phyloP scores from a whole-genome alignment of 2,888 invertebrate genomes.

The Gastracanthus pulcherrimus region DNA sequence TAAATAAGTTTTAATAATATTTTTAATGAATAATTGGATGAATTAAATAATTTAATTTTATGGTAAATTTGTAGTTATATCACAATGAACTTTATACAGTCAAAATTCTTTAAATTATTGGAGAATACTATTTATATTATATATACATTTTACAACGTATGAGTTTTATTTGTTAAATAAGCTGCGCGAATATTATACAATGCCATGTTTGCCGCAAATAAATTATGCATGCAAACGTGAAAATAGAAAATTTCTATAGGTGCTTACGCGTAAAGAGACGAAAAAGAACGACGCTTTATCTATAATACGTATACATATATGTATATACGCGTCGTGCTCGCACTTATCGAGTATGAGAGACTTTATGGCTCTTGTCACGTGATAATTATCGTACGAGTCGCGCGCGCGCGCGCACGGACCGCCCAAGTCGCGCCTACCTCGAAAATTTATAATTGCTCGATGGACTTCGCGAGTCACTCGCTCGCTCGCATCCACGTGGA shows the following conservation, averaged over 20 bases:
- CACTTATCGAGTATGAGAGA: constrained; percentile 40
- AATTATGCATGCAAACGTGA: constrained; percentile 63
- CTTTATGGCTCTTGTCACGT: constrained; percentile 66
- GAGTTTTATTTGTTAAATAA: no score
- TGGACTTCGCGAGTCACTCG: constrained; percentile 11
- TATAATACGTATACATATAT: not conserved
- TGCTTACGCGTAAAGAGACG: constrained; percentile 13
- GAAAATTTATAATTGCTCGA: constrained; percentile 36
- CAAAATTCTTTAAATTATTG: no score
- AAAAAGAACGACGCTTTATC: constrained; percentile 29
- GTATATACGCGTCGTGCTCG: not conserved
- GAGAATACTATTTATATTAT: no score
- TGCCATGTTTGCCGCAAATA: not conserved
- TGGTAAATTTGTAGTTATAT: no score
- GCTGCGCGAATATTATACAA: not conserved
- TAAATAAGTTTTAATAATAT: no score
- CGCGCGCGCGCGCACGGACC: constrained; percentile 31
- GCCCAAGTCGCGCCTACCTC: constrained; percentile 54
- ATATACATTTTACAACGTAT: no score
- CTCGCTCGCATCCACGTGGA: not conserved
- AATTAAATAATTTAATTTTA: no score
- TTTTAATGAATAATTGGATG: no score
- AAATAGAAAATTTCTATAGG: constrained; percentile 1
- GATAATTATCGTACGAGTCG: constrained; percentile 33
- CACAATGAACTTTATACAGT: no score